Evolutionary conservation across 2,113 vertebrate genomes (phyloP).

Genomic region (Proterorhinus semilunaris): DNA sequence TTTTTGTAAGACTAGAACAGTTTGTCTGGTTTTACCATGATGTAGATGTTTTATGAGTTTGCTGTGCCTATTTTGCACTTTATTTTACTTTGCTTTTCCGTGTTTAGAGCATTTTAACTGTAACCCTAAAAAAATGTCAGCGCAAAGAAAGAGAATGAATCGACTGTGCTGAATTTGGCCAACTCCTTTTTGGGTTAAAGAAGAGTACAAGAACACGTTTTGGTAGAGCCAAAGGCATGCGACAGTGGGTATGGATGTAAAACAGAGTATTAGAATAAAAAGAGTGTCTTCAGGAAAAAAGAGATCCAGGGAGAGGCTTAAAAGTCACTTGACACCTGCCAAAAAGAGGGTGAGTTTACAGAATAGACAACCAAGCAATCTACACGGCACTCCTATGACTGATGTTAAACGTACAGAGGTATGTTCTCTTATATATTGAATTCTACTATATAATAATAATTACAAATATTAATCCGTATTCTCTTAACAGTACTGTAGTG

Average conservation of each 20-base stretch:
- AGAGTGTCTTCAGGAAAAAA: slow-evolving; percentile 69
- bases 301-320: slow-evolving; percentile 53
- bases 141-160: too few relatives aligned
- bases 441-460: neutral
- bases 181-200: neutral
- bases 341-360: slow-evolving; percentile 28
- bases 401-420: slow-evolving; percentile 34
- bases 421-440: neutral
- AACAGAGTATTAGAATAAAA: slow-evolving; percentile 52
- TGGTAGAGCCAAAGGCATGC: neutral
- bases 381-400: slow-evolving; percentile 19
- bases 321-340: slow-evolving; percentile 51
- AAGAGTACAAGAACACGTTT: slow-evolving; percentile 6
- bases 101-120: neutral
- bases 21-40: neutral
- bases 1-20: neutral
- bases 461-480: slow-evolving; percentile 8
- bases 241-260: slow-evolving; percentile 59
- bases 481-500: slow-evolving; percentile 72
- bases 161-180: too few relatives aligned
- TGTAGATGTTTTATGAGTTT: neutral
- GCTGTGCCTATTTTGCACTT: neutral
- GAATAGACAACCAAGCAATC: neutral
- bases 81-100: neutral
- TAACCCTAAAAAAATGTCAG: too few relatives aligned